Percentiles rank a stretch among this genome's conserved stretches.
Evolutionary conservation across 2,113 vertebrate genomes (phyloP).

Genomic region (Gasterosteus nipponicus): DNA sequence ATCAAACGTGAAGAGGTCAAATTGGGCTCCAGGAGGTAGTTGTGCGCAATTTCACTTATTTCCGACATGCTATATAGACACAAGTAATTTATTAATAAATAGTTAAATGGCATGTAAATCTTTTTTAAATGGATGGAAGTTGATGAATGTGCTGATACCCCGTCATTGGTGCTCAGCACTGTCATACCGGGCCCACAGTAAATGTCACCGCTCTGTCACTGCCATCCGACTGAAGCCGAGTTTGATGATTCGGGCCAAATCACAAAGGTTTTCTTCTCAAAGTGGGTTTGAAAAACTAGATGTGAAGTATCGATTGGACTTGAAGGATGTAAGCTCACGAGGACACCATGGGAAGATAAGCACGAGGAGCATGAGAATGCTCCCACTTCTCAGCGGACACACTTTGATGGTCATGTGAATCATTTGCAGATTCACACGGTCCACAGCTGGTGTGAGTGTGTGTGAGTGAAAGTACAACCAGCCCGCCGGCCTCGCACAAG

Average conservation of each 20-base stretch:
- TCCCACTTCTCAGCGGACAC: slow-evolving; percentile 39
- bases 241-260: slow-evolving; percentile 36
- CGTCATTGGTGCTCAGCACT: slow-evolving; percentile 27
- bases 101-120: background rate
- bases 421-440: slow-evolving; percentile 71
- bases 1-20: background rate
- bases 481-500: slow-evolving; percentile 60
- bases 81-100: background rate
- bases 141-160: slow-evolving; percentile 23
- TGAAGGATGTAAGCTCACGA: slow-evolving; percentile 34
- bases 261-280: slow-evolving; percentile 68
- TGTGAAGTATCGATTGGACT: slow-evolving; percentile 40
- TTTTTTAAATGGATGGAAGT: slow-evolving; percentile 3
- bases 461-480: slow-evolving; percentile 61
- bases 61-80: background rate
- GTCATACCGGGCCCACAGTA: slow-evolving; percentile 19
- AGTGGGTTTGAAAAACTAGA: slow-evolving; percentile 23
- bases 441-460: slow-evolving; percentile 71
- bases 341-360: slow-evolving; percentile 66
- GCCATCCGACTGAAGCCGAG: slow-evolving; percentile 41
- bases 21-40: background rate
- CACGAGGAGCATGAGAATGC: slow-evolving; percentile 62
- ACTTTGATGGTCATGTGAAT: slow-evolving; percentile 75
- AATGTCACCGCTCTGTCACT: slow-evolving; percentile 45
- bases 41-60: background rate